Evolutionary conservation across 92 coral and sea anemone genomes (phyloP).

Genomic region (Epizoanthus illoricatus): DNA sequence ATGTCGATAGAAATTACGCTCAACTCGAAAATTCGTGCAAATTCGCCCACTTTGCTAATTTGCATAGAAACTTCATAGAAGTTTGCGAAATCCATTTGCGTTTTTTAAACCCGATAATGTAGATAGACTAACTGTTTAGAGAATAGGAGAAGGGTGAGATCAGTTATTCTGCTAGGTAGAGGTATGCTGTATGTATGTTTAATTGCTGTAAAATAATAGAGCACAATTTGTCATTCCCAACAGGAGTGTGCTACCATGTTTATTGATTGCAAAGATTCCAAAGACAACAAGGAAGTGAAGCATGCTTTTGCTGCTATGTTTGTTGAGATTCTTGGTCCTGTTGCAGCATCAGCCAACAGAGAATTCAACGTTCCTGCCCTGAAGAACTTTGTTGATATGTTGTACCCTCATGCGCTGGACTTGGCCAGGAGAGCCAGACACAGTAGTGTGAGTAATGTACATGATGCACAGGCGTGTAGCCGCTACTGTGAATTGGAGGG

Average conservation of each 20-base stretch:
- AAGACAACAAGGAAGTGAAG: constrained; percentile 82
- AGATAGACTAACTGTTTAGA: too few relatives aligned
- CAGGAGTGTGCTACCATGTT: constrained; percentile 98
- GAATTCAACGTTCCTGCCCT: constrained; percentile 96
- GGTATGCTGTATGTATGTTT: too few relatives aligned
- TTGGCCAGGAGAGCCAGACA: constrained; percentile 85
- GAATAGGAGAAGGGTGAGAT: too few relatives aligned
- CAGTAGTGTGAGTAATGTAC: constrained; percentile 68
- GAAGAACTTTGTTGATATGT: constrained; percentile 94
- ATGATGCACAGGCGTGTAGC: too few relatives aligned
- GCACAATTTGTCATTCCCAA: neutral
- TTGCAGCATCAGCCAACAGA: constrained; percentile 97
- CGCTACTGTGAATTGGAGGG: neutral
- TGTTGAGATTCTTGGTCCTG: constrained; percentile 98
- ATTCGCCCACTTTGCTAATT: too few relatives aligned
- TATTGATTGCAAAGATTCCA: constrained; percentile 83
- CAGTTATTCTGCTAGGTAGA: too few relatives aligned
- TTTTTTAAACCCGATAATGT: too few relatives aligned
- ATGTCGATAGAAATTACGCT: too few relatives aligned
- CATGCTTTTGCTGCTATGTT: constrained; percentile 96
- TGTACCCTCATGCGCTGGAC: constrained; percentile 90
- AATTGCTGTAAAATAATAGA: too few relatives aligned
- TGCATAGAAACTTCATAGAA: too few relatives aligned
- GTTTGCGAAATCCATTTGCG: too few relatives aligned
- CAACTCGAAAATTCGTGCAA: too few relatives aligned